Percentiles rank a stretch among this genome's conserved stretches.
Evolutionary conservation across 2,888 invertebrate genomes (phyloP).

Genomic region (Cancer borealis): DNA sequence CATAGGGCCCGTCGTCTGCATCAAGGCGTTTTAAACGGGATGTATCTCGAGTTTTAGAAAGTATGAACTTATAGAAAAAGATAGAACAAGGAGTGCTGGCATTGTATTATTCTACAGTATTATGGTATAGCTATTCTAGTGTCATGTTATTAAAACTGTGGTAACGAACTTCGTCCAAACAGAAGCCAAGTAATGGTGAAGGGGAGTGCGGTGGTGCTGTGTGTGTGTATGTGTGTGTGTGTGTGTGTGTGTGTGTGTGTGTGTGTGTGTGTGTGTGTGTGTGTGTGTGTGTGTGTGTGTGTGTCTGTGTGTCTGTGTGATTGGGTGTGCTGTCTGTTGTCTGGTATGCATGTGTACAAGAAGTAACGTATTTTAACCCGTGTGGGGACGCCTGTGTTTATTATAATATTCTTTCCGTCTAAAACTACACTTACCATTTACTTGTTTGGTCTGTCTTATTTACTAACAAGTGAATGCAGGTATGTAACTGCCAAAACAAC

Average conservation of each 20-base stretch:
- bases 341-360: not conserved
- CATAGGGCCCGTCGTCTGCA: not conserved
- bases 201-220: slow-evolving; percentile 26
- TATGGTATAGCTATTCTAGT: slow-evolving; percentile 1
- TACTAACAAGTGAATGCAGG: not conserved
- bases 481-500: not conserved
- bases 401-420: not conserved
- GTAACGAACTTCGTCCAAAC: slow-evolving; percentile 41
- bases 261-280: not conserved
- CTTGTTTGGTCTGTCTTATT: not conserved
- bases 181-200: not conserved
- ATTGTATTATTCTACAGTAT: slow-evolving; percentile 24
- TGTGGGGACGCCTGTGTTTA: not conserved
- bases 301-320: not conserved
- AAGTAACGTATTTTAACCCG: not conserved
- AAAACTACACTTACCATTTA: not conserved
- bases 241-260: not conserved
- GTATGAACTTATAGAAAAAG: not conserved
- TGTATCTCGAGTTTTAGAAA: not conserved
- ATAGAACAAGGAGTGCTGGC: slow-evolving; percentile 8
- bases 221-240: not conserved
- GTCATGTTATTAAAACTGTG: not conserved
- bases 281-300: slow-evolving; percentile 5
- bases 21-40: not conserved
- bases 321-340: not conserved